These are phyloP conservation scores for Rhipidura dahli DNA, from an alignment of 2,113 vertebrate species.

Conservation along the genomic window DNA sequence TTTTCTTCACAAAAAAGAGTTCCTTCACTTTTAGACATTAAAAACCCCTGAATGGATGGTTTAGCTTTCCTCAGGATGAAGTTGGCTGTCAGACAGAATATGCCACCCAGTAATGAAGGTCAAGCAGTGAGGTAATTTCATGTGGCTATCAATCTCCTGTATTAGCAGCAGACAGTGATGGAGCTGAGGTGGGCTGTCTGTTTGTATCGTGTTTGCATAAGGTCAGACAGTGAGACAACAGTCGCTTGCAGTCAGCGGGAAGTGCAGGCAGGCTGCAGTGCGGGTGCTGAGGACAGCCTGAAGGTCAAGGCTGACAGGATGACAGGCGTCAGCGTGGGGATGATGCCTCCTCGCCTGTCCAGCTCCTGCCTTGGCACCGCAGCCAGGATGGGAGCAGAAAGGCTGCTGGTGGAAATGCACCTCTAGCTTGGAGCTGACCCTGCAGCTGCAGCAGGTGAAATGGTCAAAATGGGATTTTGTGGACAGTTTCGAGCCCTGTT, in stretches of 20 bases:
- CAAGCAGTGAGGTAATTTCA: slow-evolving; percentile 46
- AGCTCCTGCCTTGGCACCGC: slow-evolving; percentile 51
- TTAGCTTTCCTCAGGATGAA: slow-evolving; percentile 52
- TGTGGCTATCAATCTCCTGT: slow-evolving; percentile 70
- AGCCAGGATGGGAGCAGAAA: background rate
- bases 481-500: background rate
- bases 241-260: slow-evolving; percentile 73
- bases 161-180: slow-evolving; percentile 69
- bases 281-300: slow-evolving; percentile 69
- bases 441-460: background rate
- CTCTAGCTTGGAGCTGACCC: background rate
- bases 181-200: slow-evolving; percentile 76
- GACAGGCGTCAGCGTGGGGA: slow-evolving; percentile 77
- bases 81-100: slow-evolving; percentile 57
- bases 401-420: slow-evolving; percentile 10
- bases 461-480: background rate
- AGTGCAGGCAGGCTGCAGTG: slow-evolving; percentile 54
- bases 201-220: slow-evolving; percentile 77
- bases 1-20: background rate
- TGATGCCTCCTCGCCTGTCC: slow-evolving; percentile 67
- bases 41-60: background rate
- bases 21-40: background rate
- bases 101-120: slow-evolving; percentile 67
- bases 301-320: slow-evolving; percentile 82
- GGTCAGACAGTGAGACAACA: slow-evolving; percentile 75